phyloP scores from a whole-genome alignment of 2,797 vertebrate genomes.

The Pipistrellus pygmaeus region DNA sequence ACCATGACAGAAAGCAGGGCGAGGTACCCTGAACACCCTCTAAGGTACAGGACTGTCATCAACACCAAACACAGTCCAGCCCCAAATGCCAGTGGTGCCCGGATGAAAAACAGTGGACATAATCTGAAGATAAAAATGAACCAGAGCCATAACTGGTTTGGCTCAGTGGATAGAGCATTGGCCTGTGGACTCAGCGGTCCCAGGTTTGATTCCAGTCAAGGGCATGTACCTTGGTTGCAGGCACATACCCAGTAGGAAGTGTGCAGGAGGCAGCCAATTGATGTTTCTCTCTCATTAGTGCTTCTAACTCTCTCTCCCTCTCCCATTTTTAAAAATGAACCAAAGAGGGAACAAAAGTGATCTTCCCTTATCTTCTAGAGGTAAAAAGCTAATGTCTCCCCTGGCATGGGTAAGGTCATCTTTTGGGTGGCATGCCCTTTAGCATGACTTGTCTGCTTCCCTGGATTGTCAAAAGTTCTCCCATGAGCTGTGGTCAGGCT shows the following conservation, averaged over 20 bases:
- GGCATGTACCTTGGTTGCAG: no score
- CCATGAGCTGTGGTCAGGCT: slow-evolving; percentile 49
- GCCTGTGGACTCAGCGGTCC: no score
- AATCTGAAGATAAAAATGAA: not conserved
- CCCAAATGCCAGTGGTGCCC: fast-evolving
- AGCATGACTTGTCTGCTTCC: not conserved
- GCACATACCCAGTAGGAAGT: no score
- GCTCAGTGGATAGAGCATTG: no score
- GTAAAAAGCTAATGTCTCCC: not conserved
- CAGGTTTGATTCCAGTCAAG: no score
- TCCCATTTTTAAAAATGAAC: not conserved
- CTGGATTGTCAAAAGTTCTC: not conserved
- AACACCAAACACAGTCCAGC: fast-evolving
- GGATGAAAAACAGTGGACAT: fast-evolving
- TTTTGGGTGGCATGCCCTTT: not conserved
- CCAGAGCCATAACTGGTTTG: not conserved
- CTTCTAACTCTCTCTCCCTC: no score
- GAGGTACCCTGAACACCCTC: fast-evolving
- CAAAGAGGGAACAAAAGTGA: not conserved
- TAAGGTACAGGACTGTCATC: fast-evolving
- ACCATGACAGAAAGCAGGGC: not conserved
- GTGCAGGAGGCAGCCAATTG: no score
- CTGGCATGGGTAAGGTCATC: not conserved
- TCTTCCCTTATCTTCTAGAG: fast-evolving
- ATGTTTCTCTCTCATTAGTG: no score